Base-by-base conservation (phyloP, 2,113 vertebrate genomes). In the Callorhinus ursinus region DNA sequence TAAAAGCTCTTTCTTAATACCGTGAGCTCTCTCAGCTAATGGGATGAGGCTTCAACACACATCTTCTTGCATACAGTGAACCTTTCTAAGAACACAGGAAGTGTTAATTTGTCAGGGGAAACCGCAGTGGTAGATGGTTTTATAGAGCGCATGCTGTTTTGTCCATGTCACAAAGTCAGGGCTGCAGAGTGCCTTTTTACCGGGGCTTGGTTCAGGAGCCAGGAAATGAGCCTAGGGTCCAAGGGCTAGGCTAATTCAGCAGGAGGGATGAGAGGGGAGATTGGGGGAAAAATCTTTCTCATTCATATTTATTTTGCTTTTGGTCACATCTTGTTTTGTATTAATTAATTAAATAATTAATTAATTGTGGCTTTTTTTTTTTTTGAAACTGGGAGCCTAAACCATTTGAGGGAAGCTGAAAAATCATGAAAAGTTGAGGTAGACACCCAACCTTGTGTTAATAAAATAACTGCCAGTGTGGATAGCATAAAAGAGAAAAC, bases 101-200 rank as follows among this genome's bases (percentile, higher is more conserved):
- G 18, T 69, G 18, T 51, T 93, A 79, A 82, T 89, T 96, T 88
- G 21, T 92, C 87, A 81, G 9, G 36, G 31, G 51, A 93, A 91
- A 94, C 33, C 7, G 59, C 31, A 55, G 21, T 69, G 19, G 59
- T 69, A 61, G 55, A 76, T 84, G 93, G 33, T 49, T 96, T 96
- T 92, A 24, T 63, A 81, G 36, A 49, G 83, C 3, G 15, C 67
- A 28, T 49, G 83, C 67, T 92, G 79, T 57, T 93, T 69, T 69
- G 39, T 79, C 74, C 67, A 6, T 59, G 74, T 90, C 92, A 90
- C 67, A 39, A 81, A 91, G 65, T 55, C 21, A 18, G 95, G 42
- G 21, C 22, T 90, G 26, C 31, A 59, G 33, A 72, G 33, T 36
- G 16, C 10, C 16, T 33, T 59, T 95, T 76, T 88, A 8, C 31